Evolutionary conservation across 1,140 invertebrate species (phyloP).

Genomic region (Bactericera cockerelli): DNA sequence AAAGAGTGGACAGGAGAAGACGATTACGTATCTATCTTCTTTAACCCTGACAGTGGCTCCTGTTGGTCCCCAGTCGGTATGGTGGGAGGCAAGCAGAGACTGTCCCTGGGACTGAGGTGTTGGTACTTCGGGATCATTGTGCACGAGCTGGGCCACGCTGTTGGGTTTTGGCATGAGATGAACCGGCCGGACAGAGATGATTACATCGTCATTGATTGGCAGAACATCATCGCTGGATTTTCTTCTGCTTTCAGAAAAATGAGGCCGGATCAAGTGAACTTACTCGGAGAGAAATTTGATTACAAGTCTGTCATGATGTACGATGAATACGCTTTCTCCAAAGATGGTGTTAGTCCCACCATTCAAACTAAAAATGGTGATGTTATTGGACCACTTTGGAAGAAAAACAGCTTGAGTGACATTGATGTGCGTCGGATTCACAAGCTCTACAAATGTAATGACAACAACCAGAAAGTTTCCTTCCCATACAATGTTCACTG

Average conservation of each 20-base stretch:
- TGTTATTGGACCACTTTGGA: slow-evolving; percentile 26
- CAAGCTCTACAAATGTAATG: slow-evolving; percentile 24
- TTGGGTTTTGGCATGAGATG: slow-evolving; percentile 33
- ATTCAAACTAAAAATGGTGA: slow-evolving; percentile 20
- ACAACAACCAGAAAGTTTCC: slow-evolving; percentile 20
- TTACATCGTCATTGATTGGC: slow-evolving; percentile 27
- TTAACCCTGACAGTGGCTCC: slow-evolving; percentile 25
- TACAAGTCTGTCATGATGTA: slow-evolving; percentile 27
- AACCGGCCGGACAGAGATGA: slow-evolving; percentile 30
- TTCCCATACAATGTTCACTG: slow-evolving; percentile 24
- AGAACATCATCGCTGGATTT: slow-evolving; percentile 25
- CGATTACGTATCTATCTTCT: slow-evolving; percentile 23
- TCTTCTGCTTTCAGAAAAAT: neutral
- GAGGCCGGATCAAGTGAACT: slow-evolving; percentile 1
- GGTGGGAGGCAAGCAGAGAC: slow-evolving; percentile 23
- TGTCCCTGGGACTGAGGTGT: slow-evolving; percentile 28
- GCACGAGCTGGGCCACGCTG: slow-evolving; percentile 30
- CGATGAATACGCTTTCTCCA: slow-evolving; percentile 28
- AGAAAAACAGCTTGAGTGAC: slow-evolving; percentile 22
- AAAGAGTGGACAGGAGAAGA: slow-evolving; percentile 26
- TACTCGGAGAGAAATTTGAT: slow-evolving; percentile 24
- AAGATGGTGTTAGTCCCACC: slow-evolving; percentile 25
- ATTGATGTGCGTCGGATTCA: slow-evolving; percentile 22
- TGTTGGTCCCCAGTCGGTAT: slow-evolving; percentile 29
- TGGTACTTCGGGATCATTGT: slow-evolving; percentile 28